These are phyloP conservation scores for Moxostoma hubbsi DNA, from an alignment of 2,797 vertebrate species.

Conservation along the genomic window DNA sequence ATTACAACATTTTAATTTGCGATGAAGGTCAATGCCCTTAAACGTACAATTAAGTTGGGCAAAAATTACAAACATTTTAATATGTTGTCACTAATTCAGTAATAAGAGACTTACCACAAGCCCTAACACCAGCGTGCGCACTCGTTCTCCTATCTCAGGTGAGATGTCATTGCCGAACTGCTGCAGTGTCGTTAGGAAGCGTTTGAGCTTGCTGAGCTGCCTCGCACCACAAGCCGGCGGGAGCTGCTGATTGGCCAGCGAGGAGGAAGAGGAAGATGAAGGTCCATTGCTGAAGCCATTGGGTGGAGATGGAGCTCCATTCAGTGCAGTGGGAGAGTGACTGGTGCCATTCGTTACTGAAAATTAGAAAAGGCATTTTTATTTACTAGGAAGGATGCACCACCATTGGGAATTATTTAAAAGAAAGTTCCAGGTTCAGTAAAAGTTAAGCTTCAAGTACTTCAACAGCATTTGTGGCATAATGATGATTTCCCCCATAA, in stretches of 20 bases:
- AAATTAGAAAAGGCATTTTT: slow-evolving; percentile 37
- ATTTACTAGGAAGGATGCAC: not conserved
- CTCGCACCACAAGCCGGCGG: slow-evolving; percentile 96
- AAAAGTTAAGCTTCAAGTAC: too few relatives aligned
- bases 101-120: slow-evolving; percentile 90
- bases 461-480: too few relatives aligned
- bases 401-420: not conserved
- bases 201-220: slow-evolving; percentile 98
- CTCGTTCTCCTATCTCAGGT: slow-evolving; percentile 96
- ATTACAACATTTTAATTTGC: not conserved
- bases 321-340: slow-evolving; percentile 97
- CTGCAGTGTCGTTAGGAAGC: slow-evolving; percentile 98
- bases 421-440: too few relatives aligned
- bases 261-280: slow-evolving; percentile 96
- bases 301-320: slow-evolving; percentile 95
- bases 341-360: slow-evolving; percentile 97
- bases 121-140: slow-evolving; percentile 95
- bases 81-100: not conserved
- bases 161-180: slow-evolving; percentile 99
- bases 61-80: not conserved
- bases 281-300: slow-evolving; percentile 98
- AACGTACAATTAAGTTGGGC: not conserved
- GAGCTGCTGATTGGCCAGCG: slow-evolving; percentile 98
- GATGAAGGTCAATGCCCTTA: not conserved
- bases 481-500: too few relatives aligned